phyloP scores from a whole-genome alignment of 2,888 invertebrate genomes.

The Ornithoptera alexandrae region DNA sequence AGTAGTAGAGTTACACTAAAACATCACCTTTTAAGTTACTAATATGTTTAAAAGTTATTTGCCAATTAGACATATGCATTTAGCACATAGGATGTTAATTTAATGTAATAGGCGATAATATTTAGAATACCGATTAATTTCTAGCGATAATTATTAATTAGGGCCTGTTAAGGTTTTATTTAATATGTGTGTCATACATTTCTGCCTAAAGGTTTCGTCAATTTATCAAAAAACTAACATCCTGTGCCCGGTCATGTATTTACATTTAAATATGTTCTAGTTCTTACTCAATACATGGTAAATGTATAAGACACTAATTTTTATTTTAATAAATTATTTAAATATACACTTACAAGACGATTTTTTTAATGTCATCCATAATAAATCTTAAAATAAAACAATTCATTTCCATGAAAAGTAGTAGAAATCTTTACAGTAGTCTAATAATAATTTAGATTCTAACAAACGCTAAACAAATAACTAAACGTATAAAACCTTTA shows the following conservation, averaged over 20 bases:
- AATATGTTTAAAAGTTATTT: background rate
- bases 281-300: too few species aligned
- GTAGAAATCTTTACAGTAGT: too few species aligned
- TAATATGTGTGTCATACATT: background rate
- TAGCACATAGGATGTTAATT: background rate
- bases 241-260: background rate
- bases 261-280: too few species aligned
- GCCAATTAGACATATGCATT: background rate
- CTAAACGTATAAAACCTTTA: too few species aligned
- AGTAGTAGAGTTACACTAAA: background rate
- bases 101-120: background rate
- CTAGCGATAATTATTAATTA: background rate
- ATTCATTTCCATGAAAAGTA: too few species aligned
- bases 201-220: background rate
- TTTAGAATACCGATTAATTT: background rate
- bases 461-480: too few species aligned
- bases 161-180: background rate
- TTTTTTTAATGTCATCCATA: too few species aligned
- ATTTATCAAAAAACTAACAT: background rate
- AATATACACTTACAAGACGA: too few species aligned
- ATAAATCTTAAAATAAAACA: too few species aligned
- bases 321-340: too few species aligned
- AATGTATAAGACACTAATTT: too few species aligned
- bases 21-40: background rate
- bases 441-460: too few species aligned